Evolutionary conservation across 2,888 invertebrate species (phyloP).

Genomic region (Tryphoninae sp.): DNA sequence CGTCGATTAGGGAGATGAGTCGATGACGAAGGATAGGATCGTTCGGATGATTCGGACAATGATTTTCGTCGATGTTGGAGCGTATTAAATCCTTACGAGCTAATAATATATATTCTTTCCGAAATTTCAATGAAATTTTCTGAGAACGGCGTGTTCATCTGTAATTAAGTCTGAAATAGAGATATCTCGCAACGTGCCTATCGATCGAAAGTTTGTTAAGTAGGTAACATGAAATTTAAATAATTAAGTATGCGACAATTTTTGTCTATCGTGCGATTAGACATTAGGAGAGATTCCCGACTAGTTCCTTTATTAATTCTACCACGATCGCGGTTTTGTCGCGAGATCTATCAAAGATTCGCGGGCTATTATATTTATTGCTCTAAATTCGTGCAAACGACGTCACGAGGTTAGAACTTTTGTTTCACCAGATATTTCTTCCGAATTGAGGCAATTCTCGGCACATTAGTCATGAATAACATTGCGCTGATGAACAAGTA

Average conservation of each 20-base stretch:
- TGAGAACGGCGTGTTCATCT: not conserved
- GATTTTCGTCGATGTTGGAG: not conserved
- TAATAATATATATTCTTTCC: too few relatives aligned
- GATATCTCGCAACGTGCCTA: not conserved
- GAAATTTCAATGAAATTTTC: too few relatives aligned
- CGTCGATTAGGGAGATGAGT: not conserved
- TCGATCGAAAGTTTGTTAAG: not conserved
- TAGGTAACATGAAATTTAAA: constrained; percentile 10
- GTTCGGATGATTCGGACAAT: not conserved
- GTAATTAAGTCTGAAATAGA: not conserved
- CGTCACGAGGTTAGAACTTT: not conserved
- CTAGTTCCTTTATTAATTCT: constrained; percentile 60
- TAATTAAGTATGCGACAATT: constrained; percentile 36
- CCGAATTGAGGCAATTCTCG: not conserved
- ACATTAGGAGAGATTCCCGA: constrained; percentile 56
- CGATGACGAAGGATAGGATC: not conserved
- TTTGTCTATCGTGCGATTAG: constrained; percentile 26
- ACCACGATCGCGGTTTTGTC: constrained; percentile 22
- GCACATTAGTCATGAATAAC: not conserved
- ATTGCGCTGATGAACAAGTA: not conserved
- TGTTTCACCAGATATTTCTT: not conserved
- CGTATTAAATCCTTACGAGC: too few relatives aligned
- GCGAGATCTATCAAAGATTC: not conserved
- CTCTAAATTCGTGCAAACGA: not conserved
- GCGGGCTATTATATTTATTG: not conserved